Evolutionary conservation across 2,888 invertebrate genomes (phyloP), one percentile per base, ranked within the genome.

Genomic region (Ophion slaviceki): DNA sequence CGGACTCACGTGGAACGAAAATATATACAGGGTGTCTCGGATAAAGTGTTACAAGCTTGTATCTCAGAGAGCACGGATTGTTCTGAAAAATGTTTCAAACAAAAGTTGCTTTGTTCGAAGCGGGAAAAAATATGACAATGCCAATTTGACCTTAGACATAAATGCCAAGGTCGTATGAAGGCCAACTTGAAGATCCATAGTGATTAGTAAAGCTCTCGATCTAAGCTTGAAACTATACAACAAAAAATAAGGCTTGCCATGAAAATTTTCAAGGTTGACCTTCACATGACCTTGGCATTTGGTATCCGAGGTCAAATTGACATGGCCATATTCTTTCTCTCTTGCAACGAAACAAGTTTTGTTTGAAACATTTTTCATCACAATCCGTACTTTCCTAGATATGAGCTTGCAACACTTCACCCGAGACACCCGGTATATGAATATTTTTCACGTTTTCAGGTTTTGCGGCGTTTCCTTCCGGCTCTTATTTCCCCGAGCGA

Each of bases 401-500:
- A 14, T 53, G 17, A 53, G 14, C 14, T 53, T 53, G 53, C 2
- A 17, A 53, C 53, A 3, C 2, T 53, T 53, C 4, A 53, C 11
- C 53, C 53, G 53, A 53, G 53, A 53, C 53, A 53, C 53, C 53
- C 14, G 17, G 14, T 53, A 53, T 53, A 53, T 17, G 53, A 3
- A 5, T 53, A 17, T 53, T 17, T 14, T 53, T 53, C 17, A 14
- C 5, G 17, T 4, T 61, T 61, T 0, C 57, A 4, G 6, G 32
- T 53, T 53, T 66, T 28, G 11, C 53, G 28, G 28, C 78, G 78
- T 79, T 59, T 62, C 76, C 45, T 64, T 57, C 84, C 61, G 75
- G 53, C 81, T 24, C 59, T 68, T 36, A 67, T 24, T 76, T 82
- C 79, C 40, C 68, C 75, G n/a, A 66, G 20, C 32, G 61, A 40